These are phyloP conservation scores for Sinohyriopsis cumingii DNA, from an alignment of 2,888 invertebrate genomes.

Conservation along the genomic window DNA sequence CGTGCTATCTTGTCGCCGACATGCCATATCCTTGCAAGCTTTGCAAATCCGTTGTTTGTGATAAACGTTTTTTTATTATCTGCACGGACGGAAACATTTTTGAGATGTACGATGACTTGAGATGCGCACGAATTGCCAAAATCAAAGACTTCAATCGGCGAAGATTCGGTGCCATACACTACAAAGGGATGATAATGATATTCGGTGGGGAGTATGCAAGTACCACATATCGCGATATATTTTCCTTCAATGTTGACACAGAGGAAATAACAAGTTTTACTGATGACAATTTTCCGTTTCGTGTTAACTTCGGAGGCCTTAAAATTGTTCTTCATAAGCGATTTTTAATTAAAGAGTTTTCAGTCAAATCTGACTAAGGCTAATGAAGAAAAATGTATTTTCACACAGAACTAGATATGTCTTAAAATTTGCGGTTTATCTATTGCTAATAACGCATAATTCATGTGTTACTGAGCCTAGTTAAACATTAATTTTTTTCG, in stretches of 20 bases:
- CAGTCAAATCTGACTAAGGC: too few species aligned
- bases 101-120: constrained; percentile 37
- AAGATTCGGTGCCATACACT: constrained; percentile 45
- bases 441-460: too few species aligned
- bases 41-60: constrained; percentile 46
- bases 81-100: constrained; percentile 52
- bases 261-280: constrained; percentile 30
- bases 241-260: constrained; percentile 43
- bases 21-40: constrained; percentile 49
- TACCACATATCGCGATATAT: constrained; percentile 39
- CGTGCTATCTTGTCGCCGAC: constrained; percentile 36
- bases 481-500: too few species aligned
- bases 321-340: constrained; percentile 55
- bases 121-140: constrained; percentile 33
- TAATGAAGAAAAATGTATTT: too few species aligned
- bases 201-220: constrained; percentile 48
- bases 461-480: too few species aligned
- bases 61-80: constrained; percentile 47
- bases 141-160: constrained; percentile 46
- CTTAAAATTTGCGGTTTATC: too few species aligned
- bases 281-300: constrained; percentile 37
- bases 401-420: too few species aligned
- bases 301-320: constrained; percentile 51
- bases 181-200: constrained; percentile 43
- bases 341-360: constrained; percentile 25